phyloP scores from a whole-genome alignment of 2,888 invertebrate species.

The Galerucella nymphaeae region DNA sequence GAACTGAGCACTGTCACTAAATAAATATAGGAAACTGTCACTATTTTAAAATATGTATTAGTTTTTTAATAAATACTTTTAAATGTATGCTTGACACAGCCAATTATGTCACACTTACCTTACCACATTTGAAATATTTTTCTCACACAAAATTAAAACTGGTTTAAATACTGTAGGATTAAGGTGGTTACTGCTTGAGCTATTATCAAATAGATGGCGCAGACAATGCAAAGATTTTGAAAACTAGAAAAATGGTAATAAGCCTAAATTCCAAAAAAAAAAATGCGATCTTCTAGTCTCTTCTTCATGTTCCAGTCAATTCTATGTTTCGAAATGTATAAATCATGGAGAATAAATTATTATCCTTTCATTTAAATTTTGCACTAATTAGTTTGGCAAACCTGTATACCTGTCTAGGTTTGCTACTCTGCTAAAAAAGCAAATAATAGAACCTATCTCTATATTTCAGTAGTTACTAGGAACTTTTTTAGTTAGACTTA shows the following conservation, averaged over 20 bases:
- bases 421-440: neutral
- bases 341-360: no score
- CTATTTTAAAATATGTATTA: neutral
- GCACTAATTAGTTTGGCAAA: neutral
- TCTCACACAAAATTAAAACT: neutral
- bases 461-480: neutral
- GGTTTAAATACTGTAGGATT: neutral
- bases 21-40: slow-evolving; percentile 1
- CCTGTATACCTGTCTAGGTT: neutral
- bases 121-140: neutral
- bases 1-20: neutral
- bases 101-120: neutral
- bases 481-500: neutral
- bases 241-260: neutral
- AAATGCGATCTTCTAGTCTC: neutral
- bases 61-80: neutral
- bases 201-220: neutral
- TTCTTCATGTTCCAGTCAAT: no score
- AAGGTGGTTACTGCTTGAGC: neutral
- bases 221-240: neutral
- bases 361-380: no score
- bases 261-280: neutral
- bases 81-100: neutral
- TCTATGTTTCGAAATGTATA: no score
- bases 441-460: no score